Conservation (phyloP, 2,797 vertebrate genomes). For the Scyliorhinus canicula region DNA sequence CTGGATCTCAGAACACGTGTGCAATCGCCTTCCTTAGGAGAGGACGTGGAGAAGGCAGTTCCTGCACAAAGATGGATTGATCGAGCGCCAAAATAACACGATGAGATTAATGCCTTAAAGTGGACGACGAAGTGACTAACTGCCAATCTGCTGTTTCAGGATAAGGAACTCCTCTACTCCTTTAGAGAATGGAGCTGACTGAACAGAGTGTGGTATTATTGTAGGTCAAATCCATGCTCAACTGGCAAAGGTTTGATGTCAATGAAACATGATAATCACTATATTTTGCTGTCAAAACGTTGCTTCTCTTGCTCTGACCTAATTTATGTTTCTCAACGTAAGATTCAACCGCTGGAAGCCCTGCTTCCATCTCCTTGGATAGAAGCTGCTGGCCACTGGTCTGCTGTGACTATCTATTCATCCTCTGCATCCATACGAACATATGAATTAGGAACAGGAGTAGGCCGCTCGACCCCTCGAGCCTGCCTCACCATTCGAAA, state of each 20-base stretch:
- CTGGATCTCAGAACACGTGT: neutral
- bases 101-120: neutral
- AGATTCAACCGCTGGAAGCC: neutral
- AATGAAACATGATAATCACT: neutral
- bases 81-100: neutral
- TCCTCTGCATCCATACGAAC: neutral
- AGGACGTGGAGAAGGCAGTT: neutral
- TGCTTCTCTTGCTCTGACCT: neutral
- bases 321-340: no score
- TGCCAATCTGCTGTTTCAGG: neutral
- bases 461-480: no score
- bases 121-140: neutral
- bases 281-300: neutral
- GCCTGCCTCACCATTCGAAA: no score
- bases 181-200: neutral
- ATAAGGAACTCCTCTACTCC: no score
- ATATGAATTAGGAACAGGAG: no score
- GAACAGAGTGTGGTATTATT: neutral
- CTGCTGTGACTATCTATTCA: neutral
- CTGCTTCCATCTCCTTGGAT: neutral
- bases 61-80: conserved; percentile 15
- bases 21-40: neutral
- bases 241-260: neutral
- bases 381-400: neutral
- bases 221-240: neutral